Percentiles rank a stretch among this genome's conserved stretches.
These are phyloP conservation scores for Himalopsyche anomala DNA, from an alignment of 2,888 invertebrate species.

Conservation along the genomic window DNA sequence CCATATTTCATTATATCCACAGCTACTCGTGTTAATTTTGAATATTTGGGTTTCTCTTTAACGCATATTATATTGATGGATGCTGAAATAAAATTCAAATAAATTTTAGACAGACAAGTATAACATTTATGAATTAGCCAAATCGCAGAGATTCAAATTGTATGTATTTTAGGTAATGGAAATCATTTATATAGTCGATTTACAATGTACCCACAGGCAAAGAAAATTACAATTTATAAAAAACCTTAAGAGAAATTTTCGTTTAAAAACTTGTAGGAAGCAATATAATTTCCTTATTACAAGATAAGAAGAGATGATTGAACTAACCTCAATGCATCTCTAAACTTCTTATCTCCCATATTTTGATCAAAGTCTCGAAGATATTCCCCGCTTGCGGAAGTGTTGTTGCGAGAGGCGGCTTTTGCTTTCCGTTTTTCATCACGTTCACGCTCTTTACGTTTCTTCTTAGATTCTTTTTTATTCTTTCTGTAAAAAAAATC, in stretches of 20 bases:
- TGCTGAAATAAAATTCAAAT: slow-evolving; percentile 34
- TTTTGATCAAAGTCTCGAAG: slow-evolving; percentile 81
- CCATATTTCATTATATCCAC: slow-evolving; percentile 12
- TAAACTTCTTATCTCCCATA: slow-evolving; percentile 80
- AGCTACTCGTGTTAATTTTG: neutral
- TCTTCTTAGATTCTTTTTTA: slow-evolving; percentile 86
- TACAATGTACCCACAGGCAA: too few species aligned
- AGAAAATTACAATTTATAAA: too few species aligned
- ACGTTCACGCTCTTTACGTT: slow-evolving; percentile 82
- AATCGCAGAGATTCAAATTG: too few species aligned
- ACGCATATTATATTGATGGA: neutral
- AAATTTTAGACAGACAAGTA: slow-evolving; percentile 14
- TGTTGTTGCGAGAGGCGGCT: slow-evolving; percentile 75
- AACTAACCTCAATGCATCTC: slow-evolving; percentile 82
- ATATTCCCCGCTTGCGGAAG: slow-evolving; percentile 77
- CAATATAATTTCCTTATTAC: neutral
- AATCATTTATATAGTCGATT: too few species aligned
- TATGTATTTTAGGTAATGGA: too few species aligned
- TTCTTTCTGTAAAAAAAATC: slow-evolving; percentile 73
- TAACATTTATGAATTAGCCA: too few species aligned
- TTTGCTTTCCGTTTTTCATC: slow-evolving; percentile 85
- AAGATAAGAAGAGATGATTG: neutral
- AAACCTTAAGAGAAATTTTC: neutral
- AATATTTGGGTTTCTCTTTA: slow-evolving; percentile 14
- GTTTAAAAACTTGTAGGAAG: neutral